Evolutionary conservation across 2,113 vertebrate species (phyloP).

Genomic region (Felis catus): DNA sequence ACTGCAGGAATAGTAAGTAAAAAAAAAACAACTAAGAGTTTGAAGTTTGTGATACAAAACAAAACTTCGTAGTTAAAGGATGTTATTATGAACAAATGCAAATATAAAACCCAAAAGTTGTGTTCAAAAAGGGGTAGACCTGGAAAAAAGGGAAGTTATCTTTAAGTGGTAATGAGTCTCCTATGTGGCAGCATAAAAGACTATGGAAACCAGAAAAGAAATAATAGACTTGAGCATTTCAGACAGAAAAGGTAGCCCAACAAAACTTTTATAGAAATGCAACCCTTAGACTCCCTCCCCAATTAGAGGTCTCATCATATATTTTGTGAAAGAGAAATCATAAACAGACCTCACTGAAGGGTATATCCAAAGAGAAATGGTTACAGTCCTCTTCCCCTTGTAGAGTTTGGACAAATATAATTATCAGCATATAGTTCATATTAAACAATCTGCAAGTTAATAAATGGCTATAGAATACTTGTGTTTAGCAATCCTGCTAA

Average conservation of each 20-base stretch:
- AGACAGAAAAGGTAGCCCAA: not conserved
- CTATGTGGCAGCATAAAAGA: not conserved
- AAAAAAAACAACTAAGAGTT: not conserved
- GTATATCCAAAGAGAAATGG: not conserved
- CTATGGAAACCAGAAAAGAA: not conserved
- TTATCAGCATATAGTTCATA: not conserved
- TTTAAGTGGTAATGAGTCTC: not conserved
- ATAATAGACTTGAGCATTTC: not conserved
- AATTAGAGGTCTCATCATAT: not conserved
- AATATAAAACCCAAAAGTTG: not conserved
- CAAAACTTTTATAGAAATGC: not conserved
- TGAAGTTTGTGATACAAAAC: not conserved
- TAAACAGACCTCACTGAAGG: not conserved
- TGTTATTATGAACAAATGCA: not conserved
- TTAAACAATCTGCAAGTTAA: not conserved
- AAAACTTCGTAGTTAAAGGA: not conserved
- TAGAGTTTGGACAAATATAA: not conserved
- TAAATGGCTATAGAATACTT: not conserved
- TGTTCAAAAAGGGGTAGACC: not conserved
- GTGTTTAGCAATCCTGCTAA: not conserved
- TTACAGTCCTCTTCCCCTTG: accelerated
- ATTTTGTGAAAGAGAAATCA: not conserved
- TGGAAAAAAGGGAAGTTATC: not conserved
- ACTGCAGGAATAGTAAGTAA: not conserved
- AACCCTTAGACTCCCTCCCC: not conserved